Conservation (phyloP, 1,140 invertebrate genomes). For the Danaus plexippus region DNA sequence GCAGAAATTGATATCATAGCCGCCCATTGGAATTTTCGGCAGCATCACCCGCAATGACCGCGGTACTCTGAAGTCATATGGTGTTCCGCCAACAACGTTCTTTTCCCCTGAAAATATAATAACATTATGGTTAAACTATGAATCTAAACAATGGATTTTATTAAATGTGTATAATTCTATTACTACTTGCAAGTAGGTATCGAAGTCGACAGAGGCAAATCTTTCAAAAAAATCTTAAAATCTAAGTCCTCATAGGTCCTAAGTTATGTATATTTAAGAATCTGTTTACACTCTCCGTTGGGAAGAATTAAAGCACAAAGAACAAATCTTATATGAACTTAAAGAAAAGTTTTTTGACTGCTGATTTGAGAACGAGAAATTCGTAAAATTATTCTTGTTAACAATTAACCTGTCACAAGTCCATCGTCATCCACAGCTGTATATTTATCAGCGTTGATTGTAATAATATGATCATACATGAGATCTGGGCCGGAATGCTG, state of each 20-base stretch:
- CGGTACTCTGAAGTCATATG: slow-evolving; percentile 80
- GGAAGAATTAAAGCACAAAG: too few species aligned
- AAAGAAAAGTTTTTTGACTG: too few species aligned
- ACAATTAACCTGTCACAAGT: slow-evolving; percentile 40
- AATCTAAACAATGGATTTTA: not conserved
- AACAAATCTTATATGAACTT: too few species aligned
- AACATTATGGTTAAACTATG: not conserved
- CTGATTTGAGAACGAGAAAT: too few species aligned
- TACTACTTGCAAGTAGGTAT: too few species aligned
- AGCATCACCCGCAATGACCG: slow-evolving; percentile 64
- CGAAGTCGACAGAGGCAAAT: too few species aligned
- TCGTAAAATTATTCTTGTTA: too few species aligned
- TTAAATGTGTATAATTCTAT: too few species aligned
- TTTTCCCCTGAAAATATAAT: slow-evolving; percentile 46
- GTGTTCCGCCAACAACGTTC: slow-evolving; percentile 75
- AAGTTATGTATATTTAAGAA: too few species aligned
- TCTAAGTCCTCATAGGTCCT: too few species aligned
- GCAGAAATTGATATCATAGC: slow-evolving; percentile 87
- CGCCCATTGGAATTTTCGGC: slow-evolving; percentile 68
- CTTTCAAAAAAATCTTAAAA: too few species aligned
- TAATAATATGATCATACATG: slow-evolving; percentile 56
- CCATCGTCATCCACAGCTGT: slow-evolving; percentile 45
- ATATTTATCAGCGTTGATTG: slow-evolving; percentile 59
- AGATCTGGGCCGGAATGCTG: slow-evolving; percentile 43
- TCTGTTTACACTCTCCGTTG: too few species aligned